A percentile compares a stretch with the other conserved stretches of the same genome.
Conservation (phyloP, 1,140 invertebrate species). For the Oryctes rhinoceros region DNA sequence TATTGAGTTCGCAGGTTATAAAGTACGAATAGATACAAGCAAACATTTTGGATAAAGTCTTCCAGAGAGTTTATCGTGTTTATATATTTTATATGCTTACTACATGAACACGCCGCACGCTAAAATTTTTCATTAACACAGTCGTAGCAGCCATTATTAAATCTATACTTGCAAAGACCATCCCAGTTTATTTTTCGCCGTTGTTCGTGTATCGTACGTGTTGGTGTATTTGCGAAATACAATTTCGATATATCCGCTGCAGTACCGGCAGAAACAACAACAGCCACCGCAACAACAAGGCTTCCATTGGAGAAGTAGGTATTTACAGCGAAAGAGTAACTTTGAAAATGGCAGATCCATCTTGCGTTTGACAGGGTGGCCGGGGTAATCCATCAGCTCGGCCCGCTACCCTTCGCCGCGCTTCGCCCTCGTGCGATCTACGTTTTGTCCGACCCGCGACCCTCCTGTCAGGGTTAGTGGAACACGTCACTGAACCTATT, state of each 20-base stretch:
- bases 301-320: constrained; percentile 26
- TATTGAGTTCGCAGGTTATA: no score
- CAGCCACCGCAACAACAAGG: constrained; percentile 13
- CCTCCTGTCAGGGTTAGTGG: constrained; percentile 61
- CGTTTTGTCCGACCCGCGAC: constrained; percentile 57
- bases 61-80: no score
- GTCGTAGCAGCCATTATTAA: no score
- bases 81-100: no score
- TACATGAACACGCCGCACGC: no score
- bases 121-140: no score
- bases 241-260: neutral
- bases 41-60: no score
- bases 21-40: no score
- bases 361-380: constrained; percentile 62
- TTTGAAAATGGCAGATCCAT: constrained; percentile 60
- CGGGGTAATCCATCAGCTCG: constrained; percentile 59
- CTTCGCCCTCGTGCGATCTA: constrained; percentile 41
- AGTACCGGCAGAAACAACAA: neutral
- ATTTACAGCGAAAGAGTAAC: constrained; percentile 52
- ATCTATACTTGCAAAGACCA: no score
- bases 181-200: no score
- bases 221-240: neutral
- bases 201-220: no score
- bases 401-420: constrained; percentile 42
- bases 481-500: constrained; percentile 63